Evolutionary conservation across 2,888 invertebrate species (phyloP).

Genomic region (Syrphus vitripennis): DNA sequence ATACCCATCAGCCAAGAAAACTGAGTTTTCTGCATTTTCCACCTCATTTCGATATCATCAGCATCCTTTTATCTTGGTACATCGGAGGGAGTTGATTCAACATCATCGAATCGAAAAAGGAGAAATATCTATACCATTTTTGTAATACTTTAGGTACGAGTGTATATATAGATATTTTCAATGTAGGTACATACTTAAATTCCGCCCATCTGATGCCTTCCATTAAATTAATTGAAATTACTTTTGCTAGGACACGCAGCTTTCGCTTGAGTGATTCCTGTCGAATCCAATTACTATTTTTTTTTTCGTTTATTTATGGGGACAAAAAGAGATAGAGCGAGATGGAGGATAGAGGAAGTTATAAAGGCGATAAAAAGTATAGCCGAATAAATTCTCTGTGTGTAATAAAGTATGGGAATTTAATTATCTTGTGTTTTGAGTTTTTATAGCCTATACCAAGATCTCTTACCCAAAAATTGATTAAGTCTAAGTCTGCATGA

Average conservation of each 20-base stretch:
- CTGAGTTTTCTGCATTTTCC: slow-evolving; percentile 41
- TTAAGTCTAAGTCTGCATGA: neutral
- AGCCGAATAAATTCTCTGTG: slow-evolving; percentile 18
- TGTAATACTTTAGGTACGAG: slow-evolving; percentile 5
- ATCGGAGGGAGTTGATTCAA: neutral
- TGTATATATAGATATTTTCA: neutral
- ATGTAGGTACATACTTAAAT: slow-evolving; percentile 17
- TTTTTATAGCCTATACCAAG: neutral
- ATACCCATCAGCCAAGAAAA: neutral
- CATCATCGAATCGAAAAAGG: slow-evolving; percentile 17
- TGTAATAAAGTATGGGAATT: slow-evolving; percentile 52
- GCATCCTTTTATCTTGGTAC: neutral
- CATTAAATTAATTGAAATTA: slow-evolving; percentile 70
- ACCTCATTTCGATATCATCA: slow-evolving; percentile 55
- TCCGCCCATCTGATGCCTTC: slow-evolving; percentile 61
- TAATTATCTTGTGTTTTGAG: slow-evolving; percentile 45
- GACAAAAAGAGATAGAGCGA: neutral
- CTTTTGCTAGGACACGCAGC: slow-evolving; percentile 67
- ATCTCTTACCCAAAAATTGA: neutral
- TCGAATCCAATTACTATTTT: slow-evolving; percentile 59
- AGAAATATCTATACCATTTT: neutral
- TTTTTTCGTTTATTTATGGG: neutral
- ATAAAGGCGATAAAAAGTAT: neutral
- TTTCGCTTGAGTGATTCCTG: slow-evolving; percentile 63
- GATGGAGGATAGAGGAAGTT: neutral